phyloP scores from a whole-genome alignment of 2,113 vertebrate genomes.

The Xyrauchen texanus region DNA sequence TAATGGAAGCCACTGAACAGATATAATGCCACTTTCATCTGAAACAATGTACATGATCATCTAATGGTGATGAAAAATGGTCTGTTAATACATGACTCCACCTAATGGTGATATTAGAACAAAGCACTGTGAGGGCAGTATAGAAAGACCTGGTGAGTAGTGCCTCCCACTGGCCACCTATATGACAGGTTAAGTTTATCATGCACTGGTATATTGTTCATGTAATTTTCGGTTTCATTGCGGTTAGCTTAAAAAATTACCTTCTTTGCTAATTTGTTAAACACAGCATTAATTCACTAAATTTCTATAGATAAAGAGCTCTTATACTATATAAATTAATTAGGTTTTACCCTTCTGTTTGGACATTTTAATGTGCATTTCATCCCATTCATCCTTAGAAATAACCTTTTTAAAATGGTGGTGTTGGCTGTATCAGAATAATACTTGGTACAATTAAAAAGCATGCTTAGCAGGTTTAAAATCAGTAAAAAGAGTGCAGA shows the following conservation, averaged over 20 bases:
- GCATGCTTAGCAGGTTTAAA: too few species aligned
- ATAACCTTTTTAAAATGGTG: too few species aligned
- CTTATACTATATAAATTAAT: neutral
- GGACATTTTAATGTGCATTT: neutral
- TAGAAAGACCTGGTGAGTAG: conserved; percentile 23
- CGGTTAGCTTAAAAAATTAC: neutral
- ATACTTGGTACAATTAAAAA: too few species aligned
- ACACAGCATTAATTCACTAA: neutral
- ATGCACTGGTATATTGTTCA: neutral
- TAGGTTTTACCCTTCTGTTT: too few species aligned
- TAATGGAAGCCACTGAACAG: neutral
- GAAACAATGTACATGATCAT: neutral
- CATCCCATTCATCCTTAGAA: too few species aligned
- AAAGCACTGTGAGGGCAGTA: neutral
- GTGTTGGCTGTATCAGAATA: too few species aligned
- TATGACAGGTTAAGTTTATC: neutral
- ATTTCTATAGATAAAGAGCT: conserved; percentile 13
- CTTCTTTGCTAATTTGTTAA: neutral
- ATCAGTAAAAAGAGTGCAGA: too few species aligned
- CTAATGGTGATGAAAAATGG: conserved; percentile 20
- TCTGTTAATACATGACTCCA: conserved; percentile 72
- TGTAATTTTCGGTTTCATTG: neutral
- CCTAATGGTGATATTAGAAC: conserved; percentile 61
- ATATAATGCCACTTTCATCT: neutral
- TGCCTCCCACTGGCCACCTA: conserved; percentile 32